Evolutionary conservation across 1,140 invertebrate genomes (phyloP).

Genomic region (Sinonovacula constricta): DNA sequence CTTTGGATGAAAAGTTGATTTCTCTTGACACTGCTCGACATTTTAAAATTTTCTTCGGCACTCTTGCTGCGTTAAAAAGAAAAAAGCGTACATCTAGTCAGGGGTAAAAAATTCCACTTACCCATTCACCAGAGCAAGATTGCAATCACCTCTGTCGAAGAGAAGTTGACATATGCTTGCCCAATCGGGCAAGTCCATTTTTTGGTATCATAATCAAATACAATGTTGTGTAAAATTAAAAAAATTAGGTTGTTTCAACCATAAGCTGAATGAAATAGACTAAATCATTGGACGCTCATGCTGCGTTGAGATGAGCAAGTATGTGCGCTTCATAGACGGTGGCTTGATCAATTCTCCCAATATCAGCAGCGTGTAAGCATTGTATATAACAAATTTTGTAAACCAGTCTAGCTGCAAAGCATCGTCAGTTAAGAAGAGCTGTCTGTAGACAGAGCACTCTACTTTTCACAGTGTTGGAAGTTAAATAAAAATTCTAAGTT

Average conservation of each 20-base stretch:
- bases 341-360: too few relatives aligned
- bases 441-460: too few relatives aligned
- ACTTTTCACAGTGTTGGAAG: too few relatives aligned
- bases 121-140: not conserved
- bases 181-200: not conserved
- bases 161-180: not conserved
- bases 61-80: constrained; percentile 85
- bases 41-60: constrained; percentile 97
- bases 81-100: constrained; percentile 11
- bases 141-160: not conserved
- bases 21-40: constrained; percentile 97
- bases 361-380: too few relatives aligned
- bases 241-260: not conserved
- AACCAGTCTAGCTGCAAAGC: too few relatives aligned
- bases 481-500: too few relatives aligned
- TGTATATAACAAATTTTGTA: too few relatives aligned
- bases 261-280: too few relatives aligned
- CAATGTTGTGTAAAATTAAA: not conserved
- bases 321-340: too few relatives aligned
- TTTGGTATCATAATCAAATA: not conserved
- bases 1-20: constrained; percentile 98
- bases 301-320: too few relatives aligned
- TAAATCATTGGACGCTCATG: too few relatives aligned
- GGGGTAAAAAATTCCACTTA: not conserved
- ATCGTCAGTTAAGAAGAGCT: too few relatives aligned